A percentile compares a stretch with the other conserved stretches of the same genome.
phyloP scores from a whole-genome alignment of 2,113 vertebrate genomes.

The Corydoras sp. region DNA sequence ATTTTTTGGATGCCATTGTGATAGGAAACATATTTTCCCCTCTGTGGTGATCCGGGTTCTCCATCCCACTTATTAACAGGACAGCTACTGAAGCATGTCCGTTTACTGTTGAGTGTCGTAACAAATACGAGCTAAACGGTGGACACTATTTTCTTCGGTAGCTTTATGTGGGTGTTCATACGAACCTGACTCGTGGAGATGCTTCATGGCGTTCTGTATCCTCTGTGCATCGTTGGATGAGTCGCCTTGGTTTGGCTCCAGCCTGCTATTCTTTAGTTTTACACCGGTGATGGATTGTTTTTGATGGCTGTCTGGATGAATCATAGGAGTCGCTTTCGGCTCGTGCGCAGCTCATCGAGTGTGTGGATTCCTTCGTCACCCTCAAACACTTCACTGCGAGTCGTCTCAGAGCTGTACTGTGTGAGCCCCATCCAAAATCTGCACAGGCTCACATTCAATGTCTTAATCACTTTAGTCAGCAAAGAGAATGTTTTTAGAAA shows the following conservation, averaged over 20 bases:
- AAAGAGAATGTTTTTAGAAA: neutral
- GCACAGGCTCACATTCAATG: neutral
- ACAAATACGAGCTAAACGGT: neutral
- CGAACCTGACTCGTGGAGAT: slow-evolving; percentile 48
- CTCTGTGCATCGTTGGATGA: slow-evolving; percentile 22
- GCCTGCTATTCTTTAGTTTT: slow-evolving; percentile 17
- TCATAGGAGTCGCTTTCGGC: slow-evolving; percentile 19
- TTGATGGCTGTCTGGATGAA: slow-evolving; percentile 10
- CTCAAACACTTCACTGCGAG: slow-evolving; percentile 1
- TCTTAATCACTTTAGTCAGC: no score
- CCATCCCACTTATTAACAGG: no score
- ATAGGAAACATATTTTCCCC: no score
- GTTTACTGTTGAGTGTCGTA: neutral
- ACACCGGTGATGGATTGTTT: slow-evolving; percentile 22
- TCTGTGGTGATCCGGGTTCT: no score
- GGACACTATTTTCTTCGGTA: no score
- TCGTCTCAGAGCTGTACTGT: slow-evolving; percentile 38
- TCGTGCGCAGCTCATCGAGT: slow-evolving; percentile 8
- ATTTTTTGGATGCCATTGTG: no score
- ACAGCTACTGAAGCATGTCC: no score
- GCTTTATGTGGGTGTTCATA: neutral
- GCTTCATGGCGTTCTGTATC: slow-evolving; percentile 43
- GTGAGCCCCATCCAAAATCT: slow-evolving; percentile 47
- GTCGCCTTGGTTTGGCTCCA: slow-evolving; percentile 24
- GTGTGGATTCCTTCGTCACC: neutral